Evolutionary conservation across 2,797 vertebrate genomes (phyloP).

Genomic region (Neostethus bicornis): DNA sequence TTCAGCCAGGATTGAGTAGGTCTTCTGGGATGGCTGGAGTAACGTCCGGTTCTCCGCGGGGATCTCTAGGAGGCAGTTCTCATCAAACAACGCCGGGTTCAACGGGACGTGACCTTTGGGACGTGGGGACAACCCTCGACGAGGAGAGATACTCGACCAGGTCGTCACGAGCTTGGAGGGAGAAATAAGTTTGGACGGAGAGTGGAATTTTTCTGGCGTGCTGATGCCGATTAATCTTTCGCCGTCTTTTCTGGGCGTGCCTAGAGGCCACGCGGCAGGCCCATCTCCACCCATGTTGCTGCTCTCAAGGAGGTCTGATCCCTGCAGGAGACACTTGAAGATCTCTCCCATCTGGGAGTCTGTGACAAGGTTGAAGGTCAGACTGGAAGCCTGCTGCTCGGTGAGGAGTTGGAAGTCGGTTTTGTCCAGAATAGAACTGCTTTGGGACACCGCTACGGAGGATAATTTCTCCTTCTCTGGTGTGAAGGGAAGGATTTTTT

Average conservation of each 20-base stretch:
- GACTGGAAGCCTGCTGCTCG: constrained; percentile 90
- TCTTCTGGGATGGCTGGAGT: constrained; percentile 61
- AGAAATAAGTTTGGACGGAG: constrained; percentile 77
- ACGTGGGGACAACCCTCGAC: constrained; percentile 73
- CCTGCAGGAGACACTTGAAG: constrained; percentile 94
- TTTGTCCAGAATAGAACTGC: constrained; percentile 73
- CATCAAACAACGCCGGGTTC: constrained; percentile 91
- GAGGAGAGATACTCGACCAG: constrained; percentile 84
- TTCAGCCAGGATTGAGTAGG: constrained; percentile 91
- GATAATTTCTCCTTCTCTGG: constrained; percentile 53
- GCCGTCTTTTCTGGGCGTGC: constrained; percentile 78
- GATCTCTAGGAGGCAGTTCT: constrained; percentile 93
- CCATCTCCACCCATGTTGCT: constrained; percentile 61
- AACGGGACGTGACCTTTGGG: constrained; percentile 76
- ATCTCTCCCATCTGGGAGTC: constrained; percentile 99
- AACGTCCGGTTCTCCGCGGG: constrained; percentile 77
- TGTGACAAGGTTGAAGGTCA: constrained; percentile 94
- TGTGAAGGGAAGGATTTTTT: constrained; percentile 36
- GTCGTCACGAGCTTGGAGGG: constrained; percentile 79
- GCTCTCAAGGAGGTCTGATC: constrained; percentile 88
- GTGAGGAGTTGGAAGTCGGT: constrained; percentile 91
- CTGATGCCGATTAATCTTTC: constrained; percentile 69
- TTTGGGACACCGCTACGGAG: constrained; percentile 65
- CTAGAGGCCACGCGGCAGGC: constrained; percentile 69
- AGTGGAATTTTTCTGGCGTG: constrained; percentile 79